Base-by-base conservation (phyloP, 2,888 invertebrate species). In the Caenorhabditis japonica region DNA sequence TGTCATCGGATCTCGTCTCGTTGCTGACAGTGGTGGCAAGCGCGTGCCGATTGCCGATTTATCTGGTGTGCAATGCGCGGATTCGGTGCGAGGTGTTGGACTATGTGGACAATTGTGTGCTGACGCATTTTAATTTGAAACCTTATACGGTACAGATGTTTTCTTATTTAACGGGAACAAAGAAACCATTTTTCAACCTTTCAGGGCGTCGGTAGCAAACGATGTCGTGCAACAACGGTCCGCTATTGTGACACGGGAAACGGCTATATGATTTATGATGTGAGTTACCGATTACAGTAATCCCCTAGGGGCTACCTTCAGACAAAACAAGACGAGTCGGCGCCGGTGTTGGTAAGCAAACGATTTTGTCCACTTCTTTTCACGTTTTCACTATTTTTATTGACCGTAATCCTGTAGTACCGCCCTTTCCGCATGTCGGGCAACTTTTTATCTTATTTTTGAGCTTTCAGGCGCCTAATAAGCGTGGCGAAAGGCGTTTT, bases 1-100 rank as follows among this genome's bases (percentile, higher is more conserved):
- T 82, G 21, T 79, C 75, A n/a, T 75, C 81, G 27, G 85, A 85
- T 52, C 52, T 85, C 23, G 82, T 85, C 33, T 83, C 83, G 0
- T 53, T 85, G 47, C 68, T 85, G 13, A 85, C 85, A 0, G 83
- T 85, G 3, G 58, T 76, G 3, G 77, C 84, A 34, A 80, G 83
- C 38, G 80, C 80, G 10, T 73, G 77, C 34, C 77, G 85, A 13
- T 76, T 85, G 2, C 85, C 85, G 12, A 85, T 85, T 25, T 85
- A 85, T 62, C 77, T 83, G 46, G 75, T 75, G 1, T 85, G 85
- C 56, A 85, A 85, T 68, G 81, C 78, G 5, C 58, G 82, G 34
- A 80, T 82, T 4, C 74, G 80, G 12, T 61, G 55, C 17, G 81
- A 80, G 52, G 64, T 81, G 10, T 36, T 73, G 19, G 74, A 76